Base-by-base conservation (phyloP, 2,888 invertebrate genomes). In the Papilio elwesi region DNA sequence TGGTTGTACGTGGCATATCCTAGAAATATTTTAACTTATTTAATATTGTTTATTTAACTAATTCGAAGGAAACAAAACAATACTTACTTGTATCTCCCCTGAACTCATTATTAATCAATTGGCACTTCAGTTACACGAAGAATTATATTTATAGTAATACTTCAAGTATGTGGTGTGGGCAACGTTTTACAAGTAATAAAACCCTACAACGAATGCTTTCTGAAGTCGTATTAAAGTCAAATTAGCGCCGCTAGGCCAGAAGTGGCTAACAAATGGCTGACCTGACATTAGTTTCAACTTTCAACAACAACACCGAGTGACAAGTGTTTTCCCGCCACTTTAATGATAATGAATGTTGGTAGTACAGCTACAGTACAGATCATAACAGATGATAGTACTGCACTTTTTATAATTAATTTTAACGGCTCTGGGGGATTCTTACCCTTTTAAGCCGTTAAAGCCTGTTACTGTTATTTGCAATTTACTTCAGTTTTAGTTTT, bases 1-100 rank as follows among this genome's bases (percentile, higher is more conserved):
- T 92, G 51, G 94, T 89, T 78, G 90, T 92, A 85, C 94, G 91
- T 62, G 95, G 91, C 82, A 94, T 96, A 78, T 96, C 94, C 94
- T 95, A 76, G 3, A 82, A 83, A 68, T 57, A 57, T 68, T 10
- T 0, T 10, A 43, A 62, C 1, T 11, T 10, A 10, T 10, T 43
- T 43, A 62, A 59, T 38, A 57, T 12, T n/a, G 43, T 62, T n/a
- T 38, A 43, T 43, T n/a, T 8, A 62, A 62, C 43, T 6, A 57
- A 13, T 62, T 15, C n/a, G 43, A n/a, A 4, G 15, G 12, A 10
- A 15, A 43, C n/a, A 9, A 15, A 15, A 62, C 15, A 15, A 62
- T 62, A 62, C 38, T 62, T 43, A 62, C 59, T 62, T 62, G 59
- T n/a, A 62, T n/a, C n/a, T 62, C 59, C 13, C 59, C 59, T n/a